Conservation (phyloP, 1,140 invertebrate species). For the Platyura marginata region DNA sequence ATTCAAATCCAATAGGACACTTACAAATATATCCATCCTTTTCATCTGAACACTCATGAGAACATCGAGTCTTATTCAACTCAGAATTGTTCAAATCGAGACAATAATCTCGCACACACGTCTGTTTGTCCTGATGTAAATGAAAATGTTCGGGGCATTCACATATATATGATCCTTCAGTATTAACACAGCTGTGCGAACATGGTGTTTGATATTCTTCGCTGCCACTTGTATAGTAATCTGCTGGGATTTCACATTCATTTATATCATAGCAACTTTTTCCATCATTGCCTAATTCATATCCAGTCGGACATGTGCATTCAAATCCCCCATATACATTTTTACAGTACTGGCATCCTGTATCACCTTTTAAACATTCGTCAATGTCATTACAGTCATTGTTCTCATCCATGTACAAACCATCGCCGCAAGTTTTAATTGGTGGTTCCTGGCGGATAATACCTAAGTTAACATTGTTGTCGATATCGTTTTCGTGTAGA, state of each 20-base stretch:
- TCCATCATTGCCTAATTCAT: slow-evolving; percentile 24
- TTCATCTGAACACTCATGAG: slow-evolving; percentile 34
- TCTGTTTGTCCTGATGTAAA: slow-evolving; percentile 17
- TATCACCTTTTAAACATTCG: slow-evolving; percentile 33
- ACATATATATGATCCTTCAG: slow-evolving; percentile 40
- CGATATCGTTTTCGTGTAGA: slow-evolving; percentile 4
- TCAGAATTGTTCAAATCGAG: slow-evolving; percentile 14
- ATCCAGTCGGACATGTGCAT: slow-evolving; percentile 38
- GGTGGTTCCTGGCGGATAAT: no score
- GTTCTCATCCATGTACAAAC: slow-evolving; percentile 14
- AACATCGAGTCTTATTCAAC: slow-evolving; percentile 26
- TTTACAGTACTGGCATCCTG: slow-evolving; percentile 8
- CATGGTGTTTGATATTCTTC: slow-evolving; percentile 25
- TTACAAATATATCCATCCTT: slow-evolving; percentile 22
- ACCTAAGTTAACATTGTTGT: slow-evolving; percentile 3
- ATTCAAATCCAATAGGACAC: slow-evolving; percentile 25
- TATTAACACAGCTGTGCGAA: slow-evolving; percentile 40
- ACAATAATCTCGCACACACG: slow-evolving; percentile 18
- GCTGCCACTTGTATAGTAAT: slow-evolving; percentile 17
- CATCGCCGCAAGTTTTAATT: slow-evolving; percentile 20
- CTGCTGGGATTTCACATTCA: slow-evolving; percentile 35
- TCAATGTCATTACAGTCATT: slow-evolving; percentile 38
- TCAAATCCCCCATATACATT: slow-evolving; percentile 25
- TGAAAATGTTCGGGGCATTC: slow-evolving; percentile 24
- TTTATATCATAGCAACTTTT: slow-evolving; percentile 35